A percentile compares a stretch with the other conserved stretches of the same genome.
phyloP scores from a whole-genome alignment of 2,113 vertebrate genomes.

The Strix uralensis region DNA sequence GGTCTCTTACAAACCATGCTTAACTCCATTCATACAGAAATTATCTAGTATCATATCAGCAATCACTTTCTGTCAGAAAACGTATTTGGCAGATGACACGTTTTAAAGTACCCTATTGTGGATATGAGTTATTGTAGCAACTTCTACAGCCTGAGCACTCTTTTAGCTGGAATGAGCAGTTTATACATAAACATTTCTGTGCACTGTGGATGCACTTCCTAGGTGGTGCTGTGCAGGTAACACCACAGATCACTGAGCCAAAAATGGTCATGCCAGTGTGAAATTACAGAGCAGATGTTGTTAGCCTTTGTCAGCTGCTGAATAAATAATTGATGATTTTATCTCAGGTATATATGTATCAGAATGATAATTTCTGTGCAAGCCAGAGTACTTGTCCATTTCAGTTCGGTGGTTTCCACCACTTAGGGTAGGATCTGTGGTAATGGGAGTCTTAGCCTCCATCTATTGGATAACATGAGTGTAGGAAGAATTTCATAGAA shows the following conservation, averaged over 20 bases:
- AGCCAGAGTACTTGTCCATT: not conserved
- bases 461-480: not conserved
- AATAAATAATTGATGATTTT: not conserved
- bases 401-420: not conserved
- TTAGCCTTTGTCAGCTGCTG: not conserved
- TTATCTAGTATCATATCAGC: slow-evolving; percentile 60
- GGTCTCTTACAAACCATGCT: slow-evolving; percentile 7
- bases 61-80: slow-evolving; percentile 45
- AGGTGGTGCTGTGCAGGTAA: not conserved
- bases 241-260: not conserved
- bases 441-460: not conserved
- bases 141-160: not conserved
- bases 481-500: not conserved
- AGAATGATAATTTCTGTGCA: not conserved
- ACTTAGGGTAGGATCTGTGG: not conserved
- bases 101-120: not conserved
- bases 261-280: not conserved
- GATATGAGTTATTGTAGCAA: not conserved
- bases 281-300: not conserved
- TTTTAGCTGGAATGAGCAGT: not conserved
- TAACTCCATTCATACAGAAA: slow-evolving; percentile 51
- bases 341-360: not conserved
- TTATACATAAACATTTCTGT: not conserved
- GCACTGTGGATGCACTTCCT: not conserved
- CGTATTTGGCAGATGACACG: slow-evolving; percentile 3